A percentile compares a stretch with the other conserved stretches of the same genome.
These are phyloP conservation scores for Diplodus sargus DNA, from an alignment of 2,797 vertebrate species.

Conservation along the genomic window DNA sequence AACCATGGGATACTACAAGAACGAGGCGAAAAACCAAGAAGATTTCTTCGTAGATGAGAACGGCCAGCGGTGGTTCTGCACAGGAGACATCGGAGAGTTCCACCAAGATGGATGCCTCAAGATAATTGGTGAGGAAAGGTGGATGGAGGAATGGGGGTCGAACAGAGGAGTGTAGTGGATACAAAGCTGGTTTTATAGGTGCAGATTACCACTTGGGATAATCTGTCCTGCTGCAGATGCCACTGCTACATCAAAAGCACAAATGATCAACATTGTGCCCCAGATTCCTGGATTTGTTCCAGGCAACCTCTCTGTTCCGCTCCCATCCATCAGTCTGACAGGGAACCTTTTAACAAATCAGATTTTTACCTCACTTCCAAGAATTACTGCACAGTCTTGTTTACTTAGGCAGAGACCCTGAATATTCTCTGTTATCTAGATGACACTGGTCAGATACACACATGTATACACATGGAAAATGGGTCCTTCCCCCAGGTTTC, in stretches of 20 bases:
- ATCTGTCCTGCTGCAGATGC: background rate
- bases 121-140: slow-evolving; percentile 91
- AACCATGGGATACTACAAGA: slow-evolving; percentile 96
- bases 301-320: slow-evolving; percentile 10
- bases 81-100: slow-evolving; percentile 95
- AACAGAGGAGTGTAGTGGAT: background rate
- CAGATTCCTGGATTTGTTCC: slow-evolving; percentile 31
- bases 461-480: slow-evolving; percentile 22
- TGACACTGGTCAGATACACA: slow-evolving; percentile 21
- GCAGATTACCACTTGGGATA: background rate
- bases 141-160: background rate
- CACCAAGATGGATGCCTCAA: slow-evolving; percentile 94
- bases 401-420: slow-evolving; percentile 32
- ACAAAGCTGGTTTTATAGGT: background rate
- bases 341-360: slow-evolving; percentile 50
- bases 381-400: slow-evolving; percentile 36
- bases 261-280: slow-evolving; percentile 15
- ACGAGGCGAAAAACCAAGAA: slow-evolving; percentile 83
- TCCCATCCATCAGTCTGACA: slow-evolving; percentile 42
- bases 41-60: slow-evolving; percentile 92
- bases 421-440: slow-evolving; percentile 25
- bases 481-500: background rate
- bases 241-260: slow-evolving; percentile 13
- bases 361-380: slow-evolving; percentile 36
- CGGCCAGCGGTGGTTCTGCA: slow-evolving; percentile 95